Conservation (phyloP, 2,888 invertebrate genomes). For the Dexiosoma caninum region DNA sequence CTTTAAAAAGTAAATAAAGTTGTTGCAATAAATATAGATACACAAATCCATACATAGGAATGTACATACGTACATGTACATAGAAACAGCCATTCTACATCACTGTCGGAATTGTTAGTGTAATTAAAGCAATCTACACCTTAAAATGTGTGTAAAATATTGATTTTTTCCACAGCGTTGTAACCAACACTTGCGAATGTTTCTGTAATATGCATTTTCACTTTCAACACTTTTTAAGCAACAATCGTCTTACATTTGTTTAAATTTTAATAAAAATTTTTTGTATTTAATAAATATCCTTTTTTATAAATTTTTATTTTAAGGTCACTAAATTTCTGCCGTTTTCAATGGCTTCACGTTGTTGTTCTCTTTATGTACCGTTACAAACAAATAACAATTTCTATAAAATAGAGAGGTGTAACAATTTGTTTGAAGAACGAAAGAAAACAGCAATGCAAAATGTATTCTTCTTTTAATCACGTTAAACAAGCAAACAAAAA, state of each 20-base stretch:
- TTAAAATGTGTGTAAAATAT: slow-evolving; percentile 38
- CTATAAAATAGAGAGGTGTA: neutral
- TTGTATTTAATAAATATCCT: neutral
- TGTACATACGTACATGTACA: no score
- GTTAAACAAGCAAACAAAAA: neutral
- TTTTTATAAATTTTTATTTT: slow-evolving; percentile 20
- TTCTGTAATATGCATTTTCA: neutral
- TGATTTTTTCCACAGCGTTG: slow-evolving; percentile 38
- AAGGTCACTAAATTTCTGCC: slow-evolving; percentile 40
- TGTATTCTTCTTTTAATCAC: no score
- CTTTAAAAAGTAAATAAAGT: no score
- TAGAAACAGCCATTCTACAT: no score
- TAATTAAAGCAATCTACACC: neutral
- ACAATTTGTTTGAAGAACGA: neutral
- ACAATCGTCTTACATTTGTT: neutral
- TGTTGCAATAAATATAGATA: no score
- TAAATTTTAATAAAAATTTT: neutral
- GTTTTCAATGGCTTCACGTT: slow-evolving; percentile 40
- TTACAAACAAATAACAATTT: slow-evolving; percentile 13
- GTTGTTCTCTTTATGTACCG: slow-evolving; percentile 31
- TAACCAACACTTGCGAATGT: neutral
- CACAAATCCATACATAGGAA: no score
- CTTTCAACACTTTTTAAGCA: neutral
- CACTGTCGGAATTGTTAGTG: no score
- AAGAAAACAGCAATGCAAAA: neutral